These are phyloP conservation scores for Biston betularia DNA, from an alignment of 2,888 invertebrate genomes.

Conservation along the genomic window DNA sequence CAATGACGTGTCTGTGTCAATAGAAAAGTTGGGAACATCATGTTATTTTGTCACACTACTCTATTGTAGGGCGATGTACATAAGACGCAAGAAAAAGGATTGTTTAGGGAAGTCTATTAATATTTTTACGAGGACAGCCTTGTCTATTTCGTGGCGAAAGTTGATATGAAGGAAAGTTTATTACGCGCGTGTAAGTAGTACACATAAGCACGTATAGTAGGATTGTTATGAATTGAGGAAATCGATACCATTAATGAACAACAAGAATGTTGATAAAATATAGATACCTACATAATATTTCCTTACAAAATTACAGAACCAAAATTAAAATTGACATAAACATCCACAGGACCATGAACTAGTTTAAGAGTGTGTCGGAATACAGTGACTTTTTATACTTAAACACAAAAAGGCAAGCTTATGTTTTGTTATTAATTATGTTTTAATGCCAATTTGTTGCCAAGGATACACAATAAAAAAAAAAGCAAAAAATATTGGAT, in stretches of 20 bases:
- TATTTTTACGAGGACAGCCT: slow-evolving; percentile 32
- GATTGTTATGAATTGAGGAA: slow-evolving; percentile 1
- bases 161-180: slow-evolving; percentile 22
- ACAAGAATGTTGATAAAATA: neutral
- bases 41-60: slow-evolving; percentile 42
- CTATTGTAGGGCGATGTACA: slow-evolving; percentile 32
- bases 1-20: slow-evolving; percentile 42
- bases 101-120: slow-evolving; percentile 34
- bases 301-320: too few species aligned
- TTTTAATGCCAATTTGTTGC: too few species aligned
- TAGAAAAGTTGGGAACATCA: slow-evolving; percentile 40
- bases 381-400: too few species aligned
- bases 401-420: too few species aligned
- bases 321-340: neutral
- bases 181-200: slow-evolving; percentile 8
- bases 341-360: too few species aligned
- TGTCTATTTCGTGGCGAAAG: slow-evolving; percentile 23
- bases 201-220: neutral
- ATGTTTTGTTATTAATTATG: too few species aligned
- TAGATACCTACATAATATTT: too few species aligned
- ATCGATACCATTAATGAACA: neutral
- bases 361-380: too few species aligned
- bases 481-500: too few species aligned
- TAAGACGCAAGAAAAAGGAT: slow-evolving; percentile 45
- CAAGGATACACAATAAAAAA: too few species aligned